phyloP scores from a whole-genome alignment of 2,888 invertebrate species.

The Steromphala cineraria region DNA sequence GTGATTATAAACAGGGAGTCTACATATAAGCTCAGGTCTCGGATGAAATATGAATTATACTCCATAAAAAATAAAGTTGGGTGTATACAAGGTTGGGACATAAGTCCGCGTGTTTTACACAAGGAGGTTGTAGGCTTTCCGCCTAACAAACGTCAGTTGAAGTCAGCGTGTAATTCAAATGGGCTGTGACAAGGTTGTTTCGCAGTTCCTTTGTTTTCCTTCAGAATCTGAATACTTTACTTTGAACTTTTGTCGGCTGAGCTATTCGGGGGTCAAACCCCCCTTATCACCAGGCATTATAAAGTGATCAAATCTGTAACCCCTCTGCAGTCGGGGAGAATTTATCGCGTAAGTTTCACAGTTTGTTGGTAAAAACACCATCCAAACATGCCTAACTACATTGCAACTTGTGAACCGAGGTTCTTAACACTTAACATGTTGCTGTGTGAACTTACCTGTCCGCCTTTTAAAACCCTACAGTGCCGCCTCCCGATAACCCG shows the following conservation, averaged over 20 bases:
- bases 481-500: background rate
- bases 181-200: background rate
- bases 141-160: background rate
- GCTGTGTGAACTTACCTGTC: background rate
- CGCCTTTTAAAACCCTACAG: background rate
- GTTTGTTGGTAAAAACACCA: background rate
- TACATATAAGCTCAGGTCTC: too few relatives aligned
- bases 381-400: background rate
- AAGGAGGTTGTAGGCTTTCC: too few relatives aligned
- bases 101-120: too few relatives aligned
- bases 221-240: background rate
- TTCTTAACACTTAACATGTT: constrained; percentile 1
- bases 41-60: too few relatives aligned
- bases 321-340: background rate
- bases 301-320: background rate
- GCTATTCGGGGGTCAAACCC: background rate
- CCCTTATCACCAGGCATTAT: background rate
- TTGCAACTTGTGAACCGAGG: background rate
- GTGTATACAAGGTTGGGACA: too few relatives aligned
- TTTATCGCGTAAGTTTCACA: background rate
- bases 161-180: background rate
- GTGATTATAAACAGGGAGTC: too few relatives aligned
- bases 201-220: background rate
- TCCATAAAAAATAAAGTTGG: too few relatives aligned
- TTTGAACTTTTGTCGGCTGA: background rate